phyloP scores from a whole-genome alignment of 1,140 invertebrate species.

The Anagrus nilaparvatae region DNA sequence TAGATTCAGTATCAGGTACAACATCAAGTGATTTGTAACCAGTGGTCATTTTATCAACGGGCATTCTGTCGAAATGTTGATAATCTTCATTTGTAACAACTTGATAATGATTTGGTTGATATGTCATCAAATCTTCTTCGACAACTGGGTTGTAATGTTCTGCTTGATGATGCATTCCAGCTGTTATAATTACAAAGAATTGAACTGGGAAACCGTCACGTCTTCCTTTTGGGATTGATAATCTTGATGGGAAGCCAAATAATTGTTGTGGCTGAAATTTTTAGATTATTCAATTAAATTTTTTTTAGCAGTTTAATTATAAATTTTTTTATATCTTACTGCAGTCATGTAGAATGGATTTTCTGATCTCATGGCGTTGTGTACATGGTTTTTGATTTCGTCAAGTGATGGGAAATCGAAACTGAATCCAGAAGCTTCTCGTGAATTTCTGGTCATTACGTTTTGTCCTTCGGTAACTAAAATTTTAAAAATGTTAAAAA shows the following conservation, averaged over 20 bases:
- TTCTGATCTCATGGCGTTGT: constrained; percentile 38
- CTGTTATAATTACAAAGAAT: constrained; percentile 49
- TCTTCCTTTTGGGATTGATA: constrained; percentile 47
- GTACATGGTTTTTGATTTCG: constrained; percentile 43
- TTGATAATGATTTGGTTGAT: constrained; percentile 27
- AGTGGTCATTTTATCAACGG: constrained; percentile 12
- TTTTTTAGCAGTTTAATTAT: constrained; percentile 1
- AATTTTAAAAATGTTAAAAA: constrained; percentile 5
- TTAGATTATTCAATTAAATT: background rate
- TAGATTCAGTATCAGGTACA: constrained; percentile 23
- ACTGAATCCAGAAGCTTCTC: constrained; percentile 51
- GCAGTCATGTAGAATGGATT: constrained; percentile 40
- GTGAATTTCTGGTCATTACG: constrained; percentile 53
- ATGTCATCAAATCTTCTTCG: constrained; percentile 25
- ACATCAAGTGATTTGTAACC: constrained; percentile 27
- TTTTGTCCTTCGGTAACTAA: constrained; percentile 54
- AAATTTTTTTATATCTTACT: constrained; percentile 23
- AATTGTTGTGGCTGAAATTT: constrained; percentile 32
- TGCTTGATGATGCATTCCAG: constrained; percentile 29
- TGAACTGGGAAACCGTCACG: constrained; percentile 49
- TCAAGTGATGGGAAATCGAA: constrained; percentile 54
- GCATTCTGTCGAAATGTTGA: constrained; percentile 18
- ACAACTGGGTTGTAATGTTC: constrained; percentile 27
- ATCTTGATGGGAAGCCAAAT: constrained; percentile 49
- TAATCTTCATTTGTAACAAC: constrained; percentile 33